Conservation (phyloP, 2,113 vertebrate genomes). For the Morone saxatilis region DNA sequence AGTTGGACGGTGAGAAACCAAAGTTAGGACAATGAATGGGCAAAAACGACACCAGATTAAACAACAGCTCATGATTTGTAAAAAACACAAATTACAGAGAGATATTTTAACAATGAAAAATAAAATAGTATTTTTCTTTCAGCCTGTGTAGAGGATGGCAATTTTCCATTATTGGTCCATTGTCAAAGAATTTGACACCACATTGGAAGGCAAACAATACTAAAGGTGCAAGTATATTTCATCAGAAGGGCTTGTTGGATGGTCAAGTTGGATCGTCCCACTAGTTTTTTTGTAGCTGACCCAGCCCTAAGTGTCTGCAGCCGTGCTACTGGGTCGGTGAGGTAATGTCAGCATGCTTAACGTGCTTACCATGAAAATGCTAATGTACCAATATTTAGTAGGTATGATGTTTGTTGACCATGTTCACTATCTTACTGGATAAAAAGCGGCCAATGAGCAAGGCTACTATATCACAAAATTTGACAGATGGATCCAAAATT, state of each 20-base stretch:
- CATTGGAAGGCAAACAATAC: neutral
- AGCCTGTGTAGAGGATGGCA: neutral
- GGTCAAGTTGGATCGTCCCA: neutral
- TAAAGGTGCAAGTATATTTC: neutral
- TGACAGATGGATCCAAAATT: too few species aligned
- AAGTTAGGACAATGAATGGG: conserved; percentile 17
- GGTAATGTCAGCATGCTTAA: neutral
- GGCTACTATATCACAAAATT: too few species aligned
- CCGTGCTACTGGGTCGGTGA: neutral
- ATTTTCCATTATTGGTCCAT: too few species aligned
- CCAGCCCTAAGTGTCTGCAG: neutral
- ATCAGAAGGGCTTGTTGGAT: neutral
- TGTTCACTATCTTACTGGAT: neutral
- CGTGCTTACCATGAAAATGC: neutral
- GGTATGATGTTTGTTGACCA: neutral
- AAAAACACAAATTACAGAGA: neutral
- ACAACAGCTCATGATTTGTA: neutral
- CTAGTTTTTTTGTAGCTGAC: neutral
- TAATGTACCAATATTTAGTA: neutral
- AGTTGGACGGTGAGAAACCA: conserved; percentile 21
- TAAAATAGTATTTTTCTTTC: neutral
- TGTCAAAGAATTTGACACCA: neutral
- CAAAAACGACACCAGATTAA: conserved; percentile 19
- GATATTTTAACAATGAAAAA: neutral
- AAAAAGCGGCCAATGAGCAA: neutral